These are phyloP conservation scores for Hipposideros larvatus DNA, from an alignment of 2,797 vertebrate species.

Conservation along the genomic window DNA sequence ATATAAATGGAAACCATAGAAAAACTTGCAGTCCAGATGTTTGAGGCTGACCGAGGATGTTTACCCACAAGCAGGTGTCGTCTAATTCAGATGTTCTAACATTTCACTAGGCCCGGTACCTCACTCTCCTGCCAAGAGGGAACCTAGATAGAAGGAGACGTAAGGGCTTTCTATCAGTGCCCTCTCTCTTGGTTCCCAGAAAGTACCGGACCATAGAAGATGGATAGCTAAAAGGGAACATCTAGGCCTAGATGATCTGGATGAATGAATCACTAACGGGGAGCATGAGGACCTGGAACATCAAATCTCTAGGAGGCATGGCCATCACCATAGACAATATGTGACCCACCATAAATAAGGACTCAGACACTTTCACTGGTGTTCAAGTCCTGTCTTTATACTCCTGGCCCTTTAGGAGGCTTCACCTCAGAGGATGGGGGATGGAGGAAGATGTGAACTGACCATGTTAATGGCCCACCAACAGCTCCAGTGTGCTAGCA, in stretches of 20 bases:
- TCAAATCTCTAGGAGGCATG: accelerated
- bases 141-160: neutral
- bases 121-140: neutral
- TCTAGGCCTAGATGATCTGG: neutral
- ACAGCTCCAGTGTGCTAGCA: neutral
- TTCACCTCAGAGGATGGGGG: neutral
- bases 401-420: neutral
- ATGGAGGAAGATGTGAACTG: neutral
- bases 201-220: neutral
- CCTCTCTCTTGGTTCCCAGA: neutral
- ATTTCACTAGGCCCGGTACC: neutral
- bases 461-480: neutral
- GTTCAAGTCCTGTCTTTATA: neutral
- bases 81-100: neutral
- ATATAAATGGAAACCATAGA: neutral
- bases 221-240: neutral
- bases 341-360: neutral
- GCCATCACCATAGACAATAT: neutral
- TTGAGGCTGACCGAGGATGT: neutral
- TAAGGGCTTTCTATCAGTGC: neutral
- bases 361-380: neutral
- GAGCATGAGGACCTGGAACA: neutral
- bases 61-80: neutral
- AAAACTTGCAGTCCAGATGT: neutral
- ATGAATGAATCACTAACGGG: neutral